Conservation (phyloP, 92 coral and sea anemone genomes). For the Galaxea fascicularis region DNA sequence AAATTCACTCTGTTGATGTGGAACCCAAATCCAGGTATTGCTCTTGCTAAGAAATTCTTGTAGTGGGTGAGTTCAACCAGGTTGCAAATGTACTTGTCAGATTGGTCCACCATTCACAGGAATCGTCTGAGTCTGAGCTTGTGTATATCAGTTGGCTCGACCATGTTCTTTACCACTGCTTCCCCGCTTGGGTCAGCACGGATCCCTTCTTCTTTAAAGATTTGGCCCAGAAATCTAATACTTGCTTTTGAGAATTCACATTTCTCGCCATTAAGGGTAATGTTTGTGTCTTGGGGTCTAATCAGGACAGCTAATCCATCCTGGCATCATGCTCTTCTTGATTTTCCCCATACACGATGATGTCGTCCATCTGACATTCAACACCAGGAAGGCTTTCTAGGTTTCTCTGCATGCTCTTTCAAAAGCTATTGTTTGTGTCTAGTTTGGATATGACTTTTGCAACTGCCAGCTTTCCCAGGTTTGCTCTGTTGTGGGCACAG, state of each 20-base stretch:
- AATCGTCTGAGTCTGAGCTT: conserved; percentile 69
- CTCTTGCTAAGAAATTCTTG: conserved; percentile 64
- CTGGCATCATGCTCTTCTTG: conserved; percentile 58
- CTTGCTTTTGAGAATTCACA: conserved; percentile 49
- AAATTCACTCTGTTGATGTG: conserved; percentile 61
- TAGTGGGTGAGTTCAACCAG: conserved; percentile 74
- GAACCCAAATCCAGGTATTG: conserved; percentile 72
- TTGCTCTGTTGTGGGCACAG: conserved; percentile 45
- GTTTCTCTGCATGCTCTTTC: conserved; percentile 48
- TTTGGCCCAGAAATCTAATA: conserved; percentile 69
- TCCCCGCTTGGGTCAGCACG: conserved; percentile 60
- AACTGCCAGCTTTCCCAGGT: conserved; percentile 32
- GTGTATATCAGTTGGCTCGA: conserved; percentile 51
- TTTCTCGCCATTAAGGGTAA: conserved; percentile 55
- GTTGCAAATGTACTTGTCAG: conserved; percentile 68
- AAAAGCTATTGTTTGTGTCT: conserved; percentile 54
- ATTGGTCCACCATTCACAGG: conserved; percentile 71
- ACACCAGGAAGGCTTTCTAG: conserved; percentile 49
- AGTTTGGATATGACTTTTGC: conserved; percentile 36
- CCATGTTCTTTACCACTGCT: conserved; percentile 52
- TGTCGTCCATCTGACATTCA: conserved; percentile 66
- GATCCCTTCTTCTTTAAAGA: conserved; percentile 63
- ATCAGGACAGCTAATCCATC: conserved; percentile 40
- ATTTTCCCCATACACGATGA: conserved; percentile 41
- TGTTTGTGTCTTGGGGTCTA: conserved; percentile 39